A percentile compares a stretch with the other conserved stretches of the same genome.
Evolutionary conservation across 2,113 vertebrate species (phyloP).

Genomic region (Suncus etruscus): DNA sequence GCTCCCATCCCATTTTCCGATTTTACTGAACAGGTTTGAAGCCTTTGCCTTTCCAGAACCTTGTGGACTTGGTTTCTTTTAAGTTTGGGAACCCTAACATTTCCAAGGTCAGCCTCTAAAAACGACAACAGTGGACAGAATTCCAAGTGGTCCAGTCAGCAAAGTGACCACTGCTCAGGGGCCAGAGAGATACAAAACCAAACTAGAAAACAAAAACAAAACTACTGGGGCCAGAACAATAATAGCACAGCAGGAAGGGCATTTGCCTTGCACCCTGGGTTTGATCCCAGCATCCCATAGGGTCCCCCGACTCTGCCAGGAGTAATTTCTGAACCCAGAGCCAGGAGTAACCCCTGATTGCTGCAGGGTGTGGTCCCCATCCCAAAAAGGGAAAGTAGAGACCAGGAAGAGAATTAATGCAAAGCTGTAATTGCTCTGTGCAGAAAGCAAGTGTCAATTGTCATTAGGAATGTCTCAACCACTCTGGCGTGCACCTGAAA

Average conservation of each 20-base stretch:
- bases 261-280: too few relatives aligned
- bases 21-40: not conserved
- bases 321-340: too few relatives aligned
- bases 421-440: not conserved
- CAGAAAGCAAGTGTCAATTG: not conserved
- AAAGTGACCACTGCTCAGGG: not conserved
- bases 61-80: not conserved
- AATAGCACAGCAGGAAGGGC: too few relatives aligned
- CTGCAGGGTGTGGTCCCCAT: too few relatives aligned
- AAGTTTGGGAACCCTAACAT: slow-evolving; percentile 15
- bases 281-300: too few relatives aligned
- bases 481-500: not conserved
- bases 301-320: too few relatives aligned
- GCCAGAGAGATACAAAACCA: too few relatives aligned
- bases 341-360: too few relatives aligned
- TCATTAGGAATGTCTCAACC: not conserved
- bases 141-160: not conserved
- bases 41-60: not conserved
- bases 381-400: too few relatives aligned
- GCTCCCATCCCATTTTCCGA: not conserved
- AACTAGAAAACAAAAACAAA: too few relatives aligned
- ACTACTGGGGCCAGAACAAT: too few relatives aligned
- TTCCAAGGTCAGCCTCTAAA: not conserved
- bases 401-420: not conserved
- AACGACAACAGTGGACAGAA: not conserved